A percentile compares a stretch with the other conserved stretches of the same genome.
These are phyloP conservation scores for Drosophila pullipes DNA, from an alignment of 2,888 invertebrate genomes.

Conservation along the genomic window DNA sequence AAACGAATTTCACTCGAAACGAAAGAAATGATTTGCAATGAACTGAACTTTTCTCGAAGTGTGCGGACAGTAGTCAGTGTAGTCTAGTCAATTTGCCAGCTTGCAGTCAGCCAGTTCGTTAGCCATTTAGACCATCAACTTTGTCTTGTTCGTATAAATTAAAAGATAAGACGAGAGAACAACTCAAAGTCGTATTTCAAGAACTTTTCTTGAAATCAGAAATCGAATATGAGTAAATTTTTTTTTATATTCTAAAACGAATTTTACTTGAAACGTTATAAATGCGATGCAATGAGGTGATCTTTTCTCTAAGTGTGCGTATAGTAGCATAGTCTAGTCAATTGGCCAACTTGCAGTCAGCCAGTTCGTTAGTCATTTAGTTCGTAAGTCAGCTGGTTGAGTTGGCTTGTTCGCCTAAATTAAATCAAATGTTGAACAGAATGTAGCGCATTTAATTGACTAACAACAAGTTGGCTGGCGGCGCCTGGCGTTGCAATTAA, in stretches of 20 bases:
- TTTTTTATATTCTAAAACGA: too few species aligned
- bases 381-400: slow-evolving; percentile 7
- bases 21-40: not conserved
- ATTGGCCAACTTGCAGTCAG: slow-evolving; percentile 38
- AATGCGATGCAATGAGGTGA: not conserved
- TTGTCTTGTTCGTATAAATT: slow-evolving; percentile 46
- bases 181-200: not conserved
- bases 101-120: slow-evolving; percentile 6
- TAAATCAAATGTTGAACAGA: slow-evolving; percentile 73
- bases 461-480: slow-evolving; percentile 44
- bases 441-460: slow-evolving; percentile 77
- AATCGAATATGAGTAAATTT: too few species aligned
- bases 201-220: not conserved
- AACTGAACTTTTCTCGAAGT: not conserved
- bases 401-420: slow-evolving; percentile 47
- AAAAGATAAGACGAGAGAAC: slow-evolving; percentile 32
- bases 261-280: too few species aligned
- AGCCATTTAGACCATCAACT: slow-evolving; percentile 7
- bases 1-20: not conserved
- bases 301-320: slow-evolving; percentile 1
- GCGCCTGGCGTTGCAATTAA: slow-evolving; percentile 67
- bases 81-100: slow-evolving; percentile 42
- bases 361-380: slow-evolving; percentile 4
- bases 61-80: slow-evolving; percentile 9
- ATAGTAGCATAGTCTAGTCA: slow-evolving; percentile 29